Evolutionary conservation across 2,113 vertebrate species (phyloP), one percentile per base, ranked within the genome.

Genomic region (Verasper variegatus): DNA sequence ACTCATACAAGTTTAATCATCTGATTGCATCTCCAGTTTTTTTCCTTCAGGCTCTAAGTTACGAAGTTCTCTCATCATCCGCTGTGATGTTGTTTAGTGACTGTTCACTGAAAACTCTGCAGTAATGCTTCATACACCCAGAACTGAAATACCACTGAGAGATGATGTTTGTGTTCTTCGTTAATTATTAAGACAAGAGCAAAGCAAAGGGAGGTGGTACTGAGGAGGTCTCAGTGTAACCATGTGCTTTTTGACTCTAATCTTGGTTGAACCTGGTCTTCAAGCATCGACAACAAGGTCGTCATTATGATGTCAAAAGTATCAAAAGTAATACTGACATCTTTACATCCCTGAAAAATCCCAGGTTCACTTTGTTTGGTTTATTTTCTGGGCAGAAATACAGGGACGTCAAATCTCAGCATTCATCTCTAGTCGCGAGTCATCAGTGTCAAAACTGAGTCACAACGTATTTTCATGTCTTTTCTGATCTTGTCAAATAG

Each of bases 401-500:
- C 15, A 49, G 13, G 14, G 3, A 54, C 0, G 10, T 71, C 18
- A 75, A 66, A 60, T 54, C 37, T 10, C 12, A 71, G 47, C 27
- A n/a, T 45, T 61, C 67, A 71, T 54, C n/a, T 23, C 26, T 5
- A 49, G 21, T 74, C 70, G 51, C 12, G 9, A 20, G 23, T 23
- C 35, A 56, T 23, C 54, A 21, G 23, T 56, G 54, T 65, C 65
- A 23, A 40, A 63, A 20, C 1, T 71, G 26, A 58, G 23, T 40
- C 20, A 45, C 27, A 76, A 66, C 65, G 15, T 14, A 59, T 58
- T n/a, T 57, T 10, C 27, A 57, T 20, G 52, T 59, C 9, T 18
- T 49, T 57, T 66, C 59, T 13, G 45, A 75, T 26, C 56, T 69
- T 5, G 18, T 66, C 27, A 60, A 64, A 24, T 26, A 17, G 21